phyloP scores from a whole-genome alignment of 1,140 invertebrate species.

The Meloidogyne floridensis region DNA sequence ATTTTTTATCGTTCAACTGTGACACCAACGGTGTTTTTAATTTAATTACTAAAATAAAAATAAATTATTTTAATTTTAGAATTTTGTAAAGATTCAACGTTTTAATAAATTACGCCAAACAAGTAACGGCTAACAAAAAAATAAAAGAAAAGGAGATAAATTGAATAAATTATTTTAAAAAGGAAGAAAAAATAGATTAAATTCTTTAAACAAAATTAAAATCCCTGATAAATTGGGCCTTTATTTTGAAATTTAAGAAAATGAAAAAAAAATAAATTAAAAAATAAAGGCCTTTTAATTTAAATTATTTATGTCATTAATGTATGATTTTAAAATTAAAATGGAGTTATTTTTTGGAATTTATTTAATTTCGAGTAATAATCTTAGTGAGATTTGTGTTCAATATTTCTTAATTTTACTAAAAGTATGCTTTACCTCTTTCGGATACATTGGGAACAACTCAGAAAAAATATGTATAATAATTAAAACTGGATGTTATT shows the following conservation, averaged over 20 bases:
- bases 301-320: neutral
- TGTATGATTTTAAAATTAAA: no score
- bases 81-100: slow-evolving; percentile 57
- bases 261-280: neutral
- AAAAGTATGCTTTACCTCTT: no score
- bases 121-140: neutral
- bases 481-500: no score
- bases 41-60: neutral
- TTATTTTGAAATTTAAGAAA: neutral
- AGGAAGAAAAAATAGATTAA: neutral
- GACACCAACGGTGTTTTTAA: slow-evolving; percentile 54
- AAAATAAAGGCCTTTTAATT: neutral
- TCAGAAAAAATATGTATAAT: no score
- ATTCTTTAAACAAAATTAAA: neutral
- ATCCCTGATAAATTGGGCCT: neutral
- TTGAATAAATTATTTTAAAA: no score
- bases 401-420: no score
- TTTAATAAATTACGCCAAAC: slow-evolving; percentile 44
- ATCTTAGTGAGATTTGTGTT: no score
- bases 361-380: no score
- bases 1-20: slow-evolving; percentile 54
- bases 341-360: no score
- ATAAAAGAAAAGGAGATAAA: neutral
- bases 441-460: no score
- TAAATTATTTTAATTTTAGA: slow-evolving; percentile 38